Evolutionary conservation across 2,888 invertebrate species (phyloP).

Genomic region (Agrenia bidenticulata): DNA sequence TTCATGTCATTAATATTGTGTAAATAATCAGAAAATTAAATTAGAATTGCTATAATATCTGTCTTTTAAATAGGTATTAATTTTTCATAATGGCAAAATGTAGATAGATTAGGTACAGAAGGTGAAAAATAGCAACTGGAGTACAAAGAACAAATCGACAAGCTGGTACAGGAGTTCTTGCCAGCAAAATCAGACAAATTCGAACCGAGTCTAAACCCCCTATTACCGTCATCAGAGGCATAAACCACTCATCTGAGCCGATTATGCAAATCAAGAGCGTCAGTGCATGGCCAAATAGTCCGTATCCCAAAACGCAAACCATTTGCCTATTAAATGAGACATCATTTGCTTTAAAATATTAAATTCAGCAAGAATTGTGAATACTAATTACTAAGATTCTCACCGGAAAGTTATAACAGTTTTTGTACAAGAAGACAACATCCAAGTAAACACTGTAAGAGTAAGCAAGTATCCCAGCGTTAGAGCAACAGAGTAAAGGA

Average conservation of each 20-base stretch:
- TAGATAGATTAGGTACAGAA: constrained; percentile 60
- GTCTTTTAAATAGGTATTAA: too few relatives aligned
- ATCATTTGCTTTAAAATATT: too few relatives aligned
- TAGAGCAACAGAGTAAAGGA: constrained; percentile 36
- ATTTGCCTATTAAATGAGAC: constrained; percentile 55
- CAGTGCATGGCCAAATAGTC: constrained; percentile 58
- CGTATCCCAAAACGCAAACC: constrained; percentile 59
- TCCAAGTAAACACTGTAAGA: constrained; percentile 37
- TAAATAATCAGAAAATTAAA: too few relatives aligned
- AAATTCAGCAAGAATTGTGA: too few relatives aligned
- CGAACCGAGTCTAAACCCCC: constrained; percentile 59
- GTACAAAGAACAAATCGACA: constrained; percentile 60
- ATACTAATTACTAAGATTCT: too few relatives aligned
- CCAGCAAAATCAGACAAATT: constrained; percentile 58
- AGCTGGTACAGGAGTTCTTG: constrained; percentile 59
- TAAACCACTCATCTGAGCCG: constrained; percentile 59
- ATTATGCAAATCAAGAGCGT: constrained; percentile 58
- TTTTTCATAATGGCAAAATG: constrained; percentile 60
- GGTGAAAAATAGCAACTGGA: constrained; percentile 58
- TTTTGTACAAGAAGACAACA: constrained; percentile 47
- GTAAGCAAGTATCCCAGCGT: constrained; percentile 45
- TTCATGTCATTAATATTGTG: too few relatives aligned
- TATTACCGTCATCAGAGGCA: constrained; percentile 58
- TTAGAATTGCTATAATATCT: too few relatives aligned
- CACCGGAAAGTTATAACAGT: constrained; percentile 49